Evolutionary conservation across 2,113 vertebrate genomes (phyloP), one percentile per base, ranked within the genome.

Genomic region (Leucosticte australis): DNA sequence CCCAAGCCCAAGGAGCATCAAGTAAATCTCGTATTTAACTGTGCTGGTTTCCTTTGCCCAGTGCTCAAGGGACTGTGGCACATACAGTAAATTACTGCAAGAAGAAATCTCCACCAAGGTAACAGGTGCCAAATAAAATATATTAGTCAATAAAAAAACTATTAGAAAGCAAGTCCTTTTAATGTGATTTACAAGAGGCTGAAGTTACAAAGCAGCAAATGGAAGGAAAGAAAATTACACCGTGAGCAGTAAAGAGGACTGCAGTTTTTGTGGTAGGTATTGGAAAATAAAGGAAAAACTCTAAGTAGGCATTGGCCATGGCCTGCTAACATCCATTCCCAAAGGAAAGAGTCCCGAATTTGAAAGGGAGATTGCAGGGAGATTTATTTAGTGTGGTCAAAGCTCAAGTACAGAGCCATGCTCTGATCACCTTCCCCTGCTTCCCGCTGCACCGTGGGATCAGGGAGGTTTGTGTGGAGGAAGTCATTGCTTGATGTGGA

Each of bases 101-200:
- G 76, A 76, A 57, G 92, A 94, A 96, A 76, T 76, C 53, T 83
- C 65, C 86, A 92, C 90, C 95, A 91, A 95, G 94, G 95, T 96
- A 97, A 89, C 70, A 84, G 73, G 62, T 96, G 91, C 71, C 94
- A 87, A 87, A 93, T 94, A 73, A 96, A 96, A 96, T 92, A 71
- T 93, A 94, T 95, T 96, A 92, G 90, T 90, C 94, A 94, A 94
- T 96, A 95, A 96, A 94, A 95, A 92, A 94, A 73, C 90, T 91
- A 94, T 97, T 96, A 96, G 91, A 91, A 92, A 94, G 80, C 53
- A 57, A 91, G 74, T 41, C 42, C 80, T 96, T 95, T 96, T 95
- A 84, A 93, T 92, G 92, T 97, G 95, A 97, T 97, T 97, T 96
- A 94, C 91, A 83, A 69, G 57, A 69, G 80, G 69, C 77, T 79